Evolutionary conservation across 2,113 vertebrate genomes (phyloP).

Genomic region (Piliocolobus tephrosceles): DNA sequence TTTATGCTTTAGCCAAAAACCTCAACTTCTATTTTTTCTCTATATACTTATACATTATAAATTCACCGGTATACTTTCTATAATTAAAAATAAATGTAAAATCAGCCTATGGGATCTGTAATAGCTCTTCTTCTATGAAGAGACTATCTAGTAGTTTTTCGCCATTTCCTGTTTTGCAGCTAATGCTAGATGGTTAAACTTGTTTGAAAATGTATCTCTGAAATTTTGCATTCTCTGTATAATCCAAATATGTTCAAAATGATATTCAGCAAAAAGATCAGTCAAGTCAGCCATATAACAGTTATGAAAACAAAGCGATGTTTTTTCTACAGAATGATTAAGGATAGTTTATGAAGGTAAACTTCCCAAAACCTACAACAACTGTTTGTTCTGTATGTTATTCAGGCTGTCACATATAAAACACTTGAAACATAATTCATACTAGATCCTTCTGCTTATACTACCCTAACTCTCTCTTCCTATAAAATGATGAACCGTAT

Average conservation of each 20-base stretch:
- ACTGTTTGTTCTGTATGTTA: neutral
- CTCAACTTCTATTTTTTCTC: neutral
- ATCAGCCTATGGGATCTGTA: neutral
- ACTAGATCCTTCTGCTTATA: neutral
- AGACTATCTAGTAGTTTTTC: neutral
- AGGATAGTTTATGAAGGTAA: neutral
- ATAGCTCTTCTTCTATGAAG: neutral
- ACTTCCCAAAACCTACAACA: neutral
- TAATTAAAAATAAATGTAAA: constrained; percentile 12
- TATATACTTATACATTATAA: neutral
- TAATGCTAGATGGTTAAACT: neutral
- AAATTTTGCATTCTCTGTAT: neutral
- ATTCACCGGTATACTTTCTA: neutral
- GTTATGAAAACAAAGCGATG: neutral
- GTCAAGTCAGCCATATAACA: neutral
- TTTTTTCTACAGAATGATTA: neutral
- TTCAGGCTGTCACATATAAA: neutral
- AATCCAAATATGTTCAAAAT: neutral
- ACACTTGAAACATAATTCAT: neutral
- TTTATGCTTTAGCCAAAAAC: neutral
- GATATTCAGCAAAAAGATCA: neutral
- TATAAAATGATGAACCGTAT: neutral
- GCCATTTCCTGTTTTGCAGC: neutral
- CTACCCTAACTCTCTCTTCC: neutral
- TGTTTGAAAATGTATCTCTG: neutral